These are phyloP conservation scores for Hylomyscus alleni DNA, from an alignment of 2,797 vertebrate species.

Conservation along the genomic window DNA sequence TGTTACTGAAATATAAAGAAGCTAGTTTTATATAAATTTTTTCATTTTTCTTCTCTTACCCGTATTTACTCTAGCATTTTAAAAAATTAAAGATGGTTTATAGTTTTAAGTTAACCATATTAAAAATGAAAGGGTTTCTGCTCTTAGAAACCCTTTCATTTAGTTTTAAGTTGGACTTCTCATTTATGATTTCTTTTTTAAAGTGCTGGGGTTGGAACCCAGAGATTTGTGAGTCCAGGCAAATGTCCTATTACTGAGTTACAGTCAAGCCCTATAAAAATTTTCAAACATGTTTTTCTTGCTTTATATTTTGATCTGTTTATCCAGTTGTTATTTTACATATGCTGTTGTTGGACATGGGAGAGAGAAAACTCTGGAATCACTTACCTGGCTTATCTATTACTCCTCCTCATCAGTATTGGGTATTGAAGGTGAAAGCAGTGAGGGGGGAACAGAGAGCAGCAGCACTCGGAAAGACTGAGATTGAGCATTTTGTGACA, in stretches of 20 bases:
- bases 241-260: neutral
- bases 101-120: neutral
- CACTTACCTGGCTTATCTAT: neutral
- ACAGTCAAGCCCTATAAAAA: neutral
- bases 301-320: neutral
- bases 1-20: neutral
- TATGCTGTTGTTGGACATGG: neutral
- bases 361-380: neutral
- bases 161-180: neutral
- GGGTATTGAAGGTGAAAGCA: fast-evolving
- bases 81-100: neutral
- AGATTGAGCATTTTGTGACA: neutral
- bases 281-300: slow-evolving; percentile 1
- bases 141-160: neutral
- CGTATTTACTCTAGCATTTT: neutral
- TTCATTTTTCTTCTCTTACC: neutral
- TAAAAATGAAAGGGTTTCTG: neutral
- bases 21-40: neutral
- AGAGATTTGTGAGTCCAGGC: neutral
- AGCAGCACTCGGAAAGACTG: neutral
- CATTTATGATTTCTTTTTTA: neutral
- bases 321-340: neutral
- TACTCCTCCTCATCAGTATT: neutral
- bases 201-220: neutral
- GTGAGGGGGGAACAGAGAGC: neutral